Conservation (phyloP, 1,140 invertebrate species). For the Caenorhabditis tropicalis region DNA sequence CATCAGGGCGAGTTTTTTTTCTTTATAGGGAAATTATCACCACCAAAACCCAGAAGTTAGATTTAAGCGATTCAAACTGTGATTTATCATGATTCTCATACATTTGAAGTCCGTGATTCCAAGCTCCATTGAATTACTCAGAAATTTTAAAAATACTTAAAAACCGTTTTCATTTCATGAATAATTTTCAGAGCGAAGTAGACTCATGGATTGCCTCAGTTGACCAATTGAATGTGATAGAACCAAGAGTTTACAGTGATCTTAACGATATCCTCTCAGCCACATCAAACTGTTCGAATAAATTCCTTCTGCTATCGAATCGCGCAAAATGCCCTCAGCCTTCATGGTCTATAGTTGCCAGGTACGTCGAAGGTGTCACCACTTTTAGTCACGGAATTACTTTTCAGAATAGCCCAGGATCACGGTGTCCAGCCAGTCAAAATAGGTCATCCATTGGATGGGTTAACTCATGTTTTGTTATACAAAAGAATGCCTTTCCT, state of each 20-base stretch:
- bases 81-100: too few relatives aligned
- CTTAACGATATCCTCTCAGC: not conserved
- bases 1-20: not conserved
- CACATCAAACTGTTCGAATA: slow-evolving; percentile 22
- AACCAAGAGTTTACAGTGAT: not conserved
- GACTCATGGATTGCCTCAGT: not conserved
- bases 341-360: slow-evolving; percentile 5
- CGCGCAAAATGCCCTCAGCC: not conserved
- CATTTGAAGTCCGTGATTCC: too few relatives aligned
- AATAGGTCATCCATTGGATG: not conserved
- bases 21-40: too few relatives aligned
- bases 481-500: slow-evolving; percentile 14
- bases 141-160: too few relatives aligned
- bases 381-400: too few relatives aligned
- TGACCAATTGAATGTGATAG: not conserved
- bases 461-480: not conserved
- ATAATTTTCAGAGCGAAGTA: not conserved
- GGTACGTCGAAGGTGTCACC: too few relatives aligned
- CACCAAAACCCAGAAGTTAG: too few relatives aligned
- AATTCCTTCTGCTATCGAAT: not conserved
- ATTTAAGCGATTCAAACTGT: too few relatives aligned
- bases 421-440: not conserved
- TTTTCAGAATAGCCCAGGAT: slow-evolving; percentile 2
- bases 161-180: too few relatives aligned
- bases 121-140: too few relatives aligned